phyloP scores from a whole-genome alignment of 2,113 vertebrate genomes.

The Oreotrochilus melanogaster region DNA sequence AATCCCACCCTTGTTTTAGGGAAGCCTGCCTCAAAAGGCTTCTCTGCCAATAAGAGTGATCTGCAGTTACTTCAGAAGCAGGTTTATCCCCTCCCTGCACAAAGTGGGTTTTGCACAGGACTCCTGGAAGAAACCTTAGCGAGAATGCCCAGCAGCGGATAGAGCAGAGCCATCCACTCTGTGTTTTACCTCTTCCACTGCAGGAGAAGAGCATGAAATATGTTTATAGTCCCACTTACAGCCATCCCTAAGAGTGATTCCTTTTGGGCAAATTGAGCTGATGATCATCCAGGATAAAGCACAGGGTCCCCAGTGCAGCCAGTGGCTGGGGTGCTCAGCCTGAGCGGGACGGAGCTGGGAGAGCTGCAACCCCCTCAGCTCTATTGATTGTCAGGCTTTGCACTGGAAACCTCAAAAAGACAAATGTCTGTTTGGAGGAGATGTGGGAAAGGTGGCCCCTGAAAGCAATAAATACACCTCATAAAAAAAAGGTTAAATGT shows the following conservation, averaged over 20 bases:
- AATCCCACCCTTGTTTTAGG: background rate
- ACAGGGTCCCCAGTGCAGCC: background rate
- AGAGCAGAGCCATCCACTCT: background rate
- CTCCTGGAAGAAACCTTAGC: conserved; percentile 17
- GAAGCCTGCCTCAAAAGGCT: background rate
- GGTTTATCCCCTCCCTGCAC: conserved; percentile 3
- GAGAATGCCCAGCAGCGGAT: background rate
- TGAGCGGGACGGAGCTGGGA: background rate
- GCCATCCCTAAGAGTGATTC: background rate
- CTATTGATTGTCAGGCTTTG: background rate
- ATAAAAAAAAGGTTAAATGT: conserved; percentile 24
- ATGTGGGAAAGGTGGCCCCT: background rate
- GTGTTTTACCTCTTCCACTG: conserved; percentile 12
- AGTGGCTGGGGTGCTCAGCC: background rate
- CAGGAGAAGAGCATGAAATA: conserved; percentile 38
- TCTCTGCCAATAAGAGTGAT: conserved; percentile 3
- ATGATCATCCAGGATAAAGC: conserved; percentile 17
- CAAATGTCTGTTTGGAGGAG: background rate
- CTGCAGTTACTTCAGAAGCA: conserved; percentile 20
- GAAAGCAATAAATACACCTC: conserved; percentile 26
- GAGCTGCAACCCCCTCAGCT: background rate
- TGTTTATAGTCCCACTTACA: conserved; percentile 30
- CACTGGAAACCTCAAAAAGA: background rate
- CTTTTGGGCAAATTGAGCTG: background rate
- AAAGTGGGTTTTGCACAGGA: background rate